Evolutionary conservation across 2,113 vertebrate genomes (phyloP).

Genomic region (Festucalex cinctus): DNA sequence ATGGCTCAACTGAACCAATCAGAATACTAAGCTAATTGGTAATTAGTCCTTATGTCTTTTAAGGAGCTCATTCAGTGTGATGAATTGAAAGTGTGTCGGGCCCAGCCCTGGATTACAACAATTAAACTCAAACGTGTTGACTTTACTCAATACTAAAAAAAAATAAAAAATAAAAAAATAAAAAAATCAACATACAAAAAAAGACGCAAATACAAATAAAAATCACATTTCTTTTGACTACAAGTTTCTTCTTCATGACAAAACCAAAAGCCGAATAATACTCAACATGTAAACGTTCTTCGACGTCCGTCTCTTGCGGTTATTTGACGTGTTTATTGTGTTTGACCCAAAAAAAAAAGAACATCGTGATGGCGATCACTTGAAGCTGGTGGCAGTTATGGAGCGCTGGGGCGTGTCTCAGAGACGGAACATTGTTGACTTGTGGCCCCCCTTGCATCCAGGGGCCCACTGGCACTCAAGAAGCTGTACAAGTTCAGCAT

Average conservation of each 20-base stretch:
- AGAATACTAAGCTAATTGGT: neutral
- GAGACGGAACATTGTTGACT: slow-evolving; percentile 37
- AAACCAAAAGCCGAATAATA: slow-evolving; percentile 14
- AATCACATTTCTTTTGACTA: neutral
- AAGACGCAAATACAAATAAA: neutral
- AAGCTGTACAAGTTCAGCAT: slow-evolving; percentile 47
- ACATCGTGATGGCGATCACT: neutral
- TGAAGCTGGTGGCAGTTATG: neutral
- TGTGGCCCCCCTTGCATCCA: slow-evolving; percentile 42
- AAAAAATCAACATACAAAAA: slow-evolving; percentile 7
- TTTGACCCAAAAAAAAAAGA: neutral
- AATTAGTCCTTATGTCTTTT: neutral
- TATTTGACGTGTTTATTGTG: neutral
- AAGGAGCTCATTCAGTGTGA: slow-evolving; percentile 1
- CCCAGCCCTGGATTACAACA: slow-evolving; percentile 77
- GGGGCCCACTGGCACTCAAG: slow-evolving; percentile 52
- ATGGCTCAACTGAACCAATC: slow-evolving; percentile 13
- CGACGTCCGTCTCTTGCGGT: slow-evolving; percentile 14
- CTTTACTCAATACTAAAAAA: slow-evolving; percentile 22
- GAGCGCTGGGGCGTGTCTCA: slow-evolving; percentile 10
- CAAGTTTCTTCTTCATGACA: slow-evolving; percentile 33
- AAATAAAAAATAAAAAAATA: slow-evolving; percentile 17
- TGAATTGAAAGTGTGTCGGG: slow-evolving; percentile 57
- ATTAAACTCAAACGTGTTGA: slow-evolving; percentile 55
- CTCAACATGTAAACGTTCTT: slow-evolving; percentile 32